Conservation (phyloP, 2,888 invertebrate species). For the Pachliopta kotzebuea region DNA sequence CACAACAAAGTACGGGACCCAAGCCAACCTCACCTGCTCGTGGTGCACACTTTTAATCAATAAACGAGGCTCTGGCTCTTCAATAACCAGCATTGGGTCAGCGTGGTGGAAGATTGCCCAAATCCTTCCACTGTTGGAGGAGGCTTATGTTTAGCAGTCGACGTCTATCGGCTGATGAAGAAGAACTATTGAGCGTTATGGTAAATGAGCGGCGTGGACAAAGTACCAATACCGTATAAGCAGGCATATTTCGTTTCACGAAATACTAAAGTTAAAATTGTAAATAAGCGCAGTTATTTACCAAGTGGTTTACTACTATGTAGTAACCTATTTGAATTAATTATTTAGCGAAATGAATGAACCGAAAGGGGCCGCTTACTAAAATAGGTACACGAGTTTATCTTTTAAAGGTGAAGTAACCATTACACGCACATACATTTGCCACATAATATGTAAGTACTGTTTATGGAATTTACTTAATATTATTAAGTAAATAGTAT, state of each 20-base stretch:
- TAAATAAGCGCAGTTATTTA: neutral
- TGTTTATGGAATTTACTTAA: too few relatives aligned
- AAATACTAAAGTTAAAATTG: constrained; percentile 14
- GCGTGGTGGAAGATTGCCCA: too few relatives aligned
- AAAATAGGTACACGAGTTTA: neutral
- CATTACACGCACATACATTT: neutral
- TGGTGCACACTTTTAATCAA: too few relatives aligned
- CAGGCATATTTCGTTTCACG: constrained; percentile 2
- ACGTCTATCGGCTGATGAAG: too few relatives aligned
- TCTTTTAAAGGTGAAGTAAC: neutral
- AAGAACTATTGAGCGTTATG: neutral
- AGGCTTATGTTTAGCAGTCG: too few relatives aligned
- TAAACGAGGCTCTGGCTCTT: too few relatives aligned
- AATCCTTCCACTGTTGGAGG: too few relatives aligned
- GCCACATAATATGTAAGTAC: neutral
- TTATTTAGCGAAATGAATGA: neutral
- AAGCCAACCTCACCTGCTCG: too few relatives aligned
- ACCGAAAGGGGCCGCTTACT: neutral
- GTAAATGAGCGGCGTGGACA: constrained; percentile 6
- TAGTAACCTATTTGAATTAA: constrained; percentile 1
- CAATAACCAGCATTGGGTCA: too few relatives aligned
- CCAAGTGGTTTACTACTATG: neutral
- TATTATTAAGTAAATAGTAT: neutral
- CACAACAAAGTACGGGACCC: too few relatives aligned
- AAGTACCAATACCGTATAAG: constrained; percentile 2